A percentile compares a stretch with the other conserved stretches of the same genome.
These are phyloP conservation scores for Neodiprion virginianus DNA, from an alignment of 1,140 invertebrate genomes.

Conservation along the genomic window DNA sequence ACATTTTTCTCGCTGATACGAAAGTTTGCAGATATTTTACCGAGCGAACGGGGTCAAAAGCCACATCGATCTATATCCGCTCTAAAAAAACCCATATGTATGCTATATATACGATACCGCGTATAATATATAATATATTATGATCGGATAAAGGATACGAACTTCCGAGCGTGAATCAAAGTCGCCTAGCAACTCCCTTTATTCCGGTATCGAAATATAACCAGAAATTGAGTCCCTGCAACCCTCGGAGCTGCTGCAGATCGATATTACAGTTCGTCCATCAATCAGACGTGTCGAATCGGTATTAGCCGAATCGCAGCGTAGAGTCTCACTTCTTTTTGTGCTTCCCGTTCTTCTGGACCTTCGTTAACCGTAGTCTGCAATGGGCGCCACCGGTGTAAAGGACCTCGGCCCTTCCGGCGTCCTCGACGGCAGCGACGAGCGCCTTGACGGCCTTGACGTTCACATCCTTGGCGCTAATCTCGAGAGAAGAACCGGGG, in stretches of 20 bases:
- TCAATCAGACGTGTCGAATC: too few relatives aligned
- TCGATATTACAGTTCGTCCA: too few relatives aligned
- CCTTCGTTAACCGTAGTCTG: conserved; percentile 44
- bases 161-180: too few relatives aligned
- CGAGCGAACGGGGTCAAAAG: neutral
- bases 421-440: conserved; percentile 54
- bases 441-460: conserved; percentile 55
- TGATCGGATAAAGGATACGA: too few relatives aligned
- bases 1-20: neutral
- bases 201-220: too few relatives aligned
- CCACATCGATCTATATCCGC: neutral
- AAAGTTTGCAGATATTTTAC: neutral
- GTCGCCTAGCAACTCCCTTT: too few relatives aligned
- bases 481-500: conserved; percentile 50
- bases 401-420: conserved; percentile 53
- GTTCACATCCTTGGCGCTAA: conserved; percentile 57
- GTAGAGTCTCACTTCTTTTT: conserved; percentile 11
- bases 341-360: conserved; percentile 40
- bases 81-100: too few relatives aligned
- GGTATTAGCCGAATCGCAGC: too few relatives aligned
- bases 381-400: conserved; percentile 56
- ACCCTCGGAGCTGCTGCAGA: too few relatives aligned
- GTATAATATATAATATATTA: too few relatives aligned
- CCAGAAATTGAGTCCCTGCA: too few relatives aligned
- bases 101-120: too few relatives aligned